Conservation (phyloP, 2,888 invertebrate genomes). For the Steinernema carpocapsae region DNA sequence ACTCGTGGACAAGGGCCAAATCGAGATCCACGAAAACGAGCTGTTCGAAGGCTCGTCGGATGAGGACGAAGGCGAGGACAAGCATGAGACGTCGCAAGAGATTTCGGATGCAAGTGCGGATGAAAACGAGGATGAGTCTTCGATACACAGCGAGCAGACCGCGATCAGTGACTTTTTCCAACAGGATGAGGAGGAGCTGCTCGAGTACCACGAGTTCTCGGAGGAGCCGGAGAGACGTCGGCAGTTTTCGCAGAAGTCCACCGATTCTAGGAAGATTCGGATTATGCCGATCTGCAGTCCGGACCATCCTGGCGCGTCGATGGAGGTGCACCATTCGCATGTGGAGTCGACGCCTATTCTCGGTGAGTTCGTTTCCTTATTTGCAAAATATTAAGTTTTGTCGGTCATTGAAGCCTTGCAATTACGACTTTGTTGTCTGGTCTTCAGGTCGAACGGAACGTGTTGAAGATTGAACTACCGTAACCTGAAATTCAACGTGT, state of each 20-base stretch:
- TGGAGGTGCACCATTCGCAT: constrained; percentile 24
- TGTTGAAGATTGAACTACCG: no score
- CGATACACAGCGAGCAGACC: background rate
- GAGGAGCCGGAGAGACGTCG: constrained; percentile 9
- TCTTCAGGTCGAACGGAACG: no score
- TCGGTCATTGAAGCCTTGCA: no score
- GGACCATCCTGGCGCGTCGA: constrained; percentile 19
- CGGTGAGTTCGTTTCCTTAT: background rate
- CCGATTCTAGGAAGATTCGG: background rate
- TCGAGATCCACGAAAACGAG: background rate
- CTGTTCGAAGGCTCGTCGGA: constrained; percentile 26
- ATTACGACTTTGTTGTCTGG: no score
- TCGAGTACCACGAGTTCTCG: background rate
- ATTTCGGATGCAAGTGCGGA: background rate
- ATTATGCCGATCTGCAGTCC: background rate
- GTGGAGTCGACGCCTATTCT: background rate
- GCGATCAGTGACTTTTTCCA: background rate
- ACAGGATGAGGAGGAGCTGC: no score
- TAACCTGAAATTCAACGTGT: no score
- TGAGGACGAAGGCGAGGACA: background rate
- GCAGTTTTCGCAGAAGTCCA: background rate
- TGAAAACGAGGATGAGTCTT: background rate
- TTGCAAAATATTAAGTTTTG: background rate
- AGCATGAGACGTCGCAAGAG: background rate
- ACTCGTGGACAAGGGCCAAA: background rate